Base-by-base conservation (phyloP, 2,888 invertebrate genomes). In the Drepana falcataria region DNA sequence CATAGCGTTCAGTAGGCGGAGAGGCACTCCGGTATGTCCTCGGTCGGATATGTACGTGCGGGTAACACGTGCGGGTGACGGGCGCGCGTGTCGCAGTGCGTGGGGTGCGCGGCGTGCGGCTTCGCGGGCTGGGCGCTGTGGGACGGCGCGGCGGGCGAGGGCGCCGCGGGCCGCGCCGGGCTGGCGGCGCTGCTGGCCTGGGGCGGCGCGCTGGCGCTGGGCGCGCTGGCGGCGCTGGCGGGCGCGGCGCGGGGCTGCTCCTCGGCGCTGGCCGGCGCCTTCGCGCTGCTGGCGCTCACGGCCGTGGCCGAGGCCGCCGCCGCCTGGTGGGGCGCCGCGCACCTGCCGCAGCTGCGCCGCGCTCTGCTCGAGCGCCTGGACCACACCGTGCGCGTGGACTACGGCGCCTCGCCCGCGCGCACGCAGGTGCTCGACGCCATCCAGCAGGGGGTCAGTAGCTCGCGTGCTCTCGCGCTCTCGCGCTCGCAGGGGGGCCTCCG, bases 241-340 rank as follows among this genome's bases (percentile, higher is more conserved):
- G 84, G 87, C 53, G 77, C 79, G 35, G 70, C 72, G 55, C 74
- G 85, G 3, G 58, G 68, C 63, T 81, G 82, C 41, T 78, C 80
- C 48, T 74, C 82, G 56, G 74, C 83, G 70, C 78, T 89, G 67
- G 86, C 85, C 49, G 82, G 71, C 34, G 83, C 83, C 35, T 81
- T 85, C 70, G 83, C 84, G 56, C 73, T 88, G 71, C 79, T 86
- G 61, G 83, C 85, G 61, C 75, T 86, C 56, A 73, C 77, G 60
- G 87, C 78, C 35, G 84, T 79, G 67, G 87, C 83, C 4, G 87
- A 85, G 73, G 87, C 77, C 47, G 82, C 78, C 48, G 89, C 86
- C 48, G 89, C 80, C 47, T 84, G 83, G 78, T 89, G 90, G 90
- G 90, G 85, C 66, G 84, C 86, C 34, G 81, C 83, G 64, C 89